Percentiles rank a stretch among this genome's conserved stretches.
These are phyloP conservation scores for Aplysia californica DNA, from an alignment of 1,140 invertebrate species.

Conservation along the genomic window DNA sequence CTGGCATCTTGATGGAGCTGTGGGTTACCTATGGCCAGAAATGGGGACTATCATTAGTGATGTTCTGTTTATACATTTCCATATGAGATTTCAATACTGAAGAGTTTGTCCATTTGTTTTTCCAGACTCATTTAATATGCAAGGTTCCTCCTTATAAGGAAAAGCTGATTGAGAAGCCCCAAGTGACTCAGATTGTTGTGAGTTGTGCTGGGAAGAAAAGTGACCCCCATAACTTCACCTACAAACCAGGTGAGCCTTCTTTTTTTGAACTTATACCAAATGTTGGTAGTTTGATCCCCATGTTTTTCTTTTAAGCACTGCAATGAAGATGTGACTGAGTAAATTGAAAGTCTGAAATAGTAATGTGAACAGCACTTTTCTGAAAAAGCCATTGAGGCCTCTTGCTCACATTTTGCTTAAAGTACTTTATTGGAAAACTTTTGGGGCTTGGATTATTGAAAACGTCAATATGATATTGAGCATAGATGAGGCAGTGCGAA, in stretches of 20 bases:
- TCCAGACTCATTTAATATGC: conserved; percentile 93
- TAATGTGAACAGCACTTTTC: neutral
- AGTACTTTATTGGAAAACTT: no score
- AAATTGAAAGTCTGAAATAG: neutral
- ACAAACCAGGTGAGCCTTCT: conserved; percentile 66
- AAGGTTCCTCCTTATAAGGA: conserved; percentile 84
- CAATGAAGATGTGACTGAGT: neutral
- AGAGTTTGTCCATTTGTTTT: no score
- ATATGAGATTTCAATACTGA: no score
- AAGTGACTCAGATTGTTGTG: conserved; percentile 79
- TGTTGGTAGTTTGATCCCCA: no score
- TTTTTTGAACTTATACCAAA: no score
- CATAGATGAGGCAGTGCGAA: no score
- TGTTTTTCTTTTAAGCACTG: neutral
- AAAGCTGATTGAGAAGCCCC: conserved; percentile 75
- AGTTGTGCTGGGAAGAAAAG: conserved; percentile 88
- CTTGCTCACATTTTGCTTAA: neutral
- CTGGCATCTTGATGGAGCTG: no score
- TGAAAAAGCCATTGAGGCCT: neutral
- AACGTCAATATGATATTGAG: no score
- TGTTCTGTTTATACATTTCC: no score
- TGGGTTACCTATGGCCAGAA: no score
- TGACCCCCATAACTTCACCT: conserved; percentile 88
- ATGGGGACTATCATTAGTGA: no score
- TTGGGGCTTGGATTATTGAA: no score